Evolutionary conservation across 2,888 invertebrate species (phyloP).

Genomic region (Orthosia incerta): DNA sequence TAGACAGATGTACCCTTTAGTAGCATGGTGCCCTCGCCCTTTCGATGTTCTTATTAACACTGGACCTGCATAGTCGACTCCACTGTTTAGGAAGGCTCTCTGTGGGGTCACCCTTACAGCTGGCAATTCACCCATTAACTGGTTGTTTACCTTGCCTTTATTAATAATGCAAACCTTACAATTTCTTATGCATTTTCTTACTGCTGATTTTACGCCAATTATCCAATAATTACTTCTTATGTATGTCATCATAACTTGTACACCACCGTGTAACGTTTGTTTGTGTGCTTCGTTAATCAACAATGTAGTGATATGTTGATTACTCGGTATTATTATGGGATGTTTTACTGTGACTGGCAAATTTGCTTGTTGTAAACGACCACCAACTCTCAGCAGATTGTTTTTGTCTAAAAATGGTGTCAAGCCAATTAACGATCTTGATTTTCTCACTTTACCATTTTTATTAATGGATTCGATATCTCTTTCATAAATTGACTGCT

Average conservation of each 20-base stretch:
- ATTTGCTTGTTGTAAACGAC: conserved; percentile 40
- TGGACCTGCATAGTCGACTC: conserved; percentile 58
- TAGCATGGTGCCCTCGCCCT: conserved; percentile 47
- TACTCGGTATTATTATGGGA: background rate
- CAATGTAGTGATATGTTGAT: conserved; percentile 32
- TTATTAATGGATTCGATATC: conserved; percentile 29
- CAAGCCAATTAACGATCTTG: conserved; percentile 29
- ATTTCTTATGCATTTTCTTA: conserved; percentile 35
- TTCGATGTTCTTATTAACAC: conserved; percentile 37
- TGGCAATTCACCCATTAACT: conserved; percentile 58
- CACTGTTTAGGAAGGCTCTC: conserved; percentile 37
- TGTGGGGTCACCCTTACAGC: conserved; percentile 35
- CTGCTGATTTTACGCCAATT: conserved; percentile 34
- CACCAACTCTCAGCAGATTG: conserved; percentile 49
- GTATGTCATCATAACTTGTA: conserved; percentile 54
- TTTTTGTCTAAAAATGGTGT: conserved; percentile 47
- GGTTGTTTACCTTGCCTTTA: conserved; percentile 15
- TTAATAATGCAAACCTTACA: conserved; percentile 48
- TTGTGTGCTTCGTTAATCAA: conserved; percentile 60
- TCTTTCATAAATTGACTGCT: conserved; percentile 11
- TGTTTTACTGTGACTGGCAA: conserved; percentile 25
- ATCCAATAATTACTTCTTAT: conserved; percentile 55
- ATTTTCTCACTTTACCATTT: conserved; percentile 35
- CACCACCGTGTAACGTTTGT: conserved; percentile 62
- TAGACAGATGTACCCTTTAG: conserved; percentile 55